A percentile compares a stretch with the other conserved stretches of the same genome.
phyloP scores from a whole-genome alignment of 2,888 invertebrate species.

The Tricholauxania praeusta region DNA sequence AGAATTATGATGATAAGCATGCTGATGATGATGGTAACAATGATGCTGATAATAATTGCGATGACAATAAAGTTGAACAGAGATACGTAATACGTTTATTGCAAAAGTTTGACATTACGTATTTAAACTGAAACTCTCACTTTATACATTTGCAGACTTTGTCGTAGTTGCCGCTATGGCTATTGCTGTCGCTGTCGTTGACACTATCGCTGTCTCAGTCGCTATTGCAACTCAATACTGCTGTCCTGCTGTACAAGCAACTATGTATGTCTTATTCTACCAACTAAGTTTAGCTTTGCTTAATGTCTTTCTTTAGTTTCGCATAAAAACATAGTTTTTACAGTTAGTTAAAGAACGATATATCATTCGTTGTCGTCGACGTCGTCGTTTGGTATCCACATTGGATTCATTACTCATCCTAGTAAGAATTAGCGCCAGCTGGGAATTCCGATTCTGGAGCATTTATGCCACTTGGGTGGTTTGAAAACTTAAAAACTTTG shows the following conservation, averaged over 20 bases:
- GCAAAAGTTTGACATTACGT: conserved; percentile 24
- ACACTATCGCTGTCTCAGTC: no score
- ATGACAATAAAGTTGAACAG: conserved; percentile 32
- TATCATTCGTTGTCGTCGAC: conserved; percentile 15
- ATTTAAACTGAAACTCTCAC: no score
- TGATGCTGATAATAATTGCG: conserved; percentile 12
- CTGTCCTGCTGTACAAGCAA: no score
- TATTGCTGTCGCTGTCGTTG: no score
- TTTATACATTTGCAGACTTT: no score
- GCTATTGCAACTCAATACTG: no score
- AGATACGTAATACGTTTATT: conserved; percentile 29
- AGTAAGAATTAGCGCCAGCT: conserved; percentile 9
- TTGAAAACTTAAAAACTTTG: no score
- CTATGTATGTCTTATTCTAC: no score
- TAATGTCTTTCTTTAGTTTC: conserved; percentile 5
- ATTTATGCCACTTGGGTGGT: no score
- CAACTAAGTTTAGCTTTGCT: no score
- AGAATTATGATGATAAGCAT: conserved; percentile 7
- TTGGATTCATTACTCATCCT: conserved; percentile 9
- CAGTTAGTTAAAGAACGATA: conserved; percentile 31
- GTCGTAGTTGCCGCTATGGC: no score
- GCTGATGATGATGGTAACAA: conserved; percentile 1
- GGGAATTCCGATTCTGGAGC: conserved; percentile 7
- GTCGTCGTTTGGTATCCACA: background rate
- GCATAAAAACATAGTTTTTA: conserved; percentile 27